Evolutionary conservation across 1,140 invertebrate species (phyloP), one percentile per base, ranked within the genome.

Genomic region (Pinna nobilis): DNA sequence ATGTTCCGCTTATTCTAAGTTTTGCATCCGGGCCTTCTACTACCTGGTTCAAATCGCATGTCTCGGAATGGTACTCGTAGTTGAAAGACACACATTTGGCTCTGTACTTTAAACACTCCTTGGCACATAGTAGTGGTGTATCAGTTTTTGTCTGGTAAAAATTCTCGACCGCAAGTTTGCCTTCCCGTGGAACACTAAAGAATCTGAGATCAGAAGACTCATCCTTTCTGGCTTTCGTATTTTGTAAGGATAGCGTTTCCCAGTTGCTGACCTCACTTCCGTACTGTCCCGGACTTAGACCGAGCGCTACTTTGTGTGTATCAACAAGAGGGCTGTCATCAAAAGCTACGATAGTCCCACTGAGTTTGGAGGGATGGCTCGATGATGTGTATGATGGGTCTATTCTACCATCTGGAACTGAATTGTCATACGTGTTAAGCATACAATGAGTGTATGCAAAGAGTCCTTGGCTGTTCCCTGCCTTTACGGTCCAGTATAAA

Each of bases 1-100:
- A 80, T 33, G 65, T 44, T 5, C 71, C 77, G 53, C 72, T 74
- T 1, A 70, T n/a, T 20, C 53, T 55, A 39, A 76, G 37, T 30
- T 71, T 50, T 60, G 65, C 71, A 23, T 37, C 59, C 2, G 74
- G 65, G 2, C 77, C 77, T 25, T 81, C 74, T 15, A 74, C 59
- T 15, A 60, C 47, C 25, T 57, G 44, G 11, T 77, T 67, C 13
- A 79, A 35, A 28, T 77, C 77, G 60, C 77, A 79, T 2, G 63
- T 61, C 28, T 72, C 71, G 5, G 73, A 68, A 37, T 70, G 44
- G 33, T 65, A 66, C 32, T 74, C 74, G 49, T 75, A 77, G n/a
- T 74, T 69, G 70, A 79, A 77, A 3, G 77, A 51, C 35, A 79
- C 77, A 67, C 80, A 81, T 23, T 69, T 79, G 18, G 35, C 25